Base-by-base conservation (phyloP, 1,140 invertebrate species). In the Drosophila pandora region DNA sequence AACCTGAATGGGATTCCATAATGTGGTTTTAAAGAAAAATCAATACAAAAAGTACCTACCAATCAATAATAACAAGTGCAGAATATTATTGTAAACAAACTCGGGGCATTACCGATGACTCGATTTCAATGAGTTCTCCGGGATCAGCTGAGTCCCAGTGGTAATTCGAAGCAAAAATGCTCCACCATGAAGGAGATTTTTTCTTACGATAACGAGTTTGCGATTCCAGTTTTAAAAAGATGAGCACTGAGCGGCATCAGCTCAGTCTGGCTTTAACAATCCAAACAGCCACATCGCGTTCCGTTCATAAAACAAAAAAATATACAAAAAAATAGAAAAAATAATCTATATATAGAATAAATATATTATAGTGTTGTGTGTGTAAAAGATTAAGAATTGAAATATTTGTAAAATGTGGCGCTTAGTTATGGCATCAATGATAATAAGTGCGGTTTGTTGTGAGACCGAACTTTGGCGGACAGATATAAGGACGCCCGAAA, bases 141-240 rank as follows among this genome's bases (percentile, higher is more conserved):
- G 59, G 50, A 59, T 48, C 50, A 57, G 53, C 53, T 64, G 49
- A 45, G 41, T 12, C n/a, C 34, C 34, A 10, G 17, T 17, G 17
- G 17, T 17, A 17, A 17, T 17, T 17, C 17, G 17, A 17, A 17
- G 17, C 17, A 17, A 17, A 17, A 17, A 17, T 17, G 17, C 17
- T 17, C 17, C 17, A 17, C 17, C 17, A 17, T 17, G 17, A 17
- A 17, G 17, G 17, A 17, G 17, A 17, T 17, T 17, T 17, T 17
- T 21, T 25, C 52, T 69, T 55, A 25, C 76, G 79, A 83, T 84
- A 83, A 84, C 78, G 45, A 78, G 82, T 82, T 82, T 82, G 49
- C 49, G 48, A 72, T 57, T 73, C 57, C 74, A 67, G 70, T 70
- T 82, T 81, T 85, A 84, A 76, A 80, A 63, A 64, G 59, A 68